These are phyloP conservation scores for Monodelphis domestica DNA, from an alignment of 2,797 vertebrate genomes.

Conservation along the genomic window DNA sequence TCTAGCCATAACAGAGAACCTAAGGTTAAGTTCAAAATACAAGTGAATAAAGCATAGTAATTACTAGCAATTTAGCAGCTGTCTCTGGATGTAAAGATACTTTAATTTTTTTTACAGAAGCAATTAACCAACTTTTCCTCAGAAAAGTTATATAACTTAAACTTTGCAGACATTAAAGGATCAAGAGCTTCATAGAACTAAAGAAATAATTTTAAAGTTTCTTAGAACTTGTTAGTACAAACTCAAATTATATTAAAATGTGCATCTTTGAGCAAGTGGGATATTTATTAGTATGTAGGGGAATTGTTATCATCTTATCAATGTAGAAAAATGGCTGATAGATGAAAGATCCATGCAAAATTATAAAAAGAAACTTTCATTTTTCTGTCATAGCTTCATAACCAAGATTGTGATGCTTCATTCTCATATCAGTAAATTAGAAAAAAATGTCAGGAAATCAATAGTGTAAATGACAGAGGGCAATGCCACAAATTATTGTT, in stretches of 20 bases:
- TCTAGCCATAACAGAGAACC: background rate
- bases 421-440: constrained; percentile 73
- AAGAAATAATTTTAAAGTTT: constrained; percentile 10
- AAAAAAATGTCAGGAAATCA: constrained; percentile 81
- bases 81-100: background rate
- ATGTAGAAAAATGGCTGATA: background rate
- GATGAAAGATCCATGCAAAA: background rate
- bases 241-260: background rate
- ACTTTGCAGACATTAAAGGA: background rate
- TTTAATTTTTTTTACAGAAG: constrained; percentile 17
- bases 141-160: background rate
- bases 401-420: constrained; percentile 70
- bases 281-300: background rate
- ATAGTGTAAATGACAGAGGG: constrained; percentile 78
- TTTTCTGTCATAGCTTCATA: background rate
- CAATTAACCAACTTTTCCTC: background rate
- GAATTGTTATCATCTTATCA: background rate
- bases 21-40: background rate
- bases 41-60: background rate
- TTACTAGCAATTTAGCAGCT: background rate
- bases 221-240: background rate
- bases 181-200: background rate
- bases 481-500: constrained; percentile 80
- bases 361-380: background rate
- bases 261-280: background rate